Conservation (phyloP, 2,797 vertebrate species). For the Pampus argenteus region DNA sequence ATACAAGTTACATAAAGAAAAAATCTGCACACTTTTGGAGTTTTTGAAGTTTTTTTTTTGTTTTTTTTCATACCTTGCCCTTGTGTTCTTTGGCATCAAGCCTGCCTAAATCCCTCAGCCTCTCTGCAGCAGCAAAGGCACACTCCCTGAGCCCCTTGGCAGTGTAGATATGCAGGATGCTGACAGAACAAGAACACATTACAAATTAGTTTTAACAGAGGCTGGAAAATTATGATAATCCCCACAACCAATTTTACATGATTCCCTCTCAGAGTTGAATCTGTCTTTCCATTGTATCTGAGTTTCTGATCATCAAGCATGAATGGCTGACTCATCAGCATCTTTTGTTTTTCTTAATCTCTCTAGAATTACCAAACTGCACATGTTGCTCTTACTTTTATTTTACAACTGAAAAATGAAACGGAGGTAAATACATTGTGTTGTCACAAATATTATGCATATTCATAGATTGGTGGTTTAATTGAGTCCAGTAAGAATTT, state of each 20-base stretch:
- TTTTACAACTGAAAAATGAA: conserved; percentile 42
- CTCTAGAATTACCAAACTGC: conserved; percentile 30
- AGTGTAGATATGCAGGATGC: conserved; percentile 91
- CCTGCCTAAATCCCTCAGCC: conserved; percentile 77
- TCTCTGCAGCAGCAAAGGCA: conserved; percentile 89
- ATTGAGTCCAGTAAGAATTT: neutral
- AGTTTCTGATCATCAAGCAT: conserved; percentile 24
- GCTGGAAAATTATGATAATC: conserved; percentile 26
- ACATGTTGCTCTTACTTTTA: conserved; percentile 38
- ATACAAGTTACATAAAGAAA: neutral
- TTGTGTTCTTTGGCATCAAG: conserved; percentile 92
- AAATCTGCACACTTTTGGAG: neutral
- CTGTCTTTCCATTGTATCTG: conserved; percentile 19
- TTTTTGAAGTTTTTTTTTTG: neutral
- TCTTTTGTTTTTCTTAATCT: conserved; percentile 29
- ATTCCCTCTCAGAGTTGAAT: conserved; percentile 11
- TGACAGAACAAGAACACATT: conserved; percentile 59
- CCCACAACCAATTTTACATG: conserved; percentile 18
- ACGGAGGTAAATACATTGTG: conserved; percentile 34
- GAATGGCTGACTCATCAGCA: conserved; percentile 50
- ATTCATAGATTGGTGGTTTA: conserved; percentile 3
- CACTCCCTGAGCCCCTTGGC: conserved; percentile 89
- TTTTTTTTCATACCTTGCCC: conserved; percentile 86
- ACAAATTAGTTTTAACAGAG: conserved; percentile 32
- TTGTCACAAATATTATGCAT: neutral